Conservation (phyloP, 1,140 invertebrate species). For the Homalodisca vitripennis region DNA sequence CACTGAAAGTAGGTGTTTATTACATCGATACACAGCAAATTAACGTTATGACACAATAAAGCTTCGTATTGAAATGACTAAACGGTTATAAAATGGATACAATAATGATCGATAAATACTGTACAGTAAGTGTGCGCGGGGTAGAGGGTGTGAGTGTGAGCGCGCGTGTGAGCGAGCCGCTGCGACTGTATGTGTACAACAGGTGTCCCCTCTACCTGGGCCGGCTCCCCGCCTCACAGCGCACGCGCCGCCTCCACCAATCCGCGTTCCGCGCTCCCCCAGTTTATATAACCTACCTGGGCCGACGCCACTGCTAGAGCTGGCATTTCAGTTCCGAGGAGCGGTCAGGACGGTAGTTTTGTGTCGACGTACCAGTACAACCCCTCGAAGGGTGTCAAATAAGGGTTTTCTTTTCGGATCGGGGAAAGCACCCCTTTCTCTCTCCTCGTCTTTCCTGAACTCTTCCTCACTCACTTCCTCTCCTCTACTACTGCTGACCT, state of each 20-base stretch:
- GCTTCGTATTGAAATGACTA: background rate
- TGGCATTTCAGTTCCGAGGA: slow-evolving; percentile 13
- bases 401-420: slow-evolving; percentile 28
- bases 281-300: slow-evolving; percentile 27
- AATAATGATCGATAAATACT: slow-evolving; percentile 24
- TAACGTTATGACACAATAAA: background rate
- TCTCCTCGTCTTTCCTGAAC: background rate
- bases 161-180: background rate
- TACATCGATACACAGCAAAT: background rate
- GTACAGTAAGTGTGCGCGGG: too few relatives aligned
- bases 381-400: slow-evolving; percentile 26
- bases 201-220: slow-evolving; percentile 10
- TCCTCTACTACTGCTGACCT: background rate
- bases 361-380: background rate
- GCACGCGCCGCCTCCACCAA: slow-evolving; percentile 8
- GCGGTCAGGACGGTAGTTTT: slow-evolving; percentile 9
- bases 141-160: background rate
- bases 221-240: background rate
- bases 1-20: too few relatives aligned
- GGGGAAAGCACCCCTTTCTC: slow-evolving; percentile 20
- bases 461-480: background rate
- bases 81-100: slow-evolving; percentile 13
- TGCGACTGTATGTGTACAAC: slow-evolving; percentile 1
- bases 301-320: background rate
- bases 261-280: background rate